Percentiles rank a stretch among this genome's conserved stretches.
Conservation (phyloP, 30 jellyfish, hydroid and myxozoan species). For the Turritopsis rubra region DNA sequence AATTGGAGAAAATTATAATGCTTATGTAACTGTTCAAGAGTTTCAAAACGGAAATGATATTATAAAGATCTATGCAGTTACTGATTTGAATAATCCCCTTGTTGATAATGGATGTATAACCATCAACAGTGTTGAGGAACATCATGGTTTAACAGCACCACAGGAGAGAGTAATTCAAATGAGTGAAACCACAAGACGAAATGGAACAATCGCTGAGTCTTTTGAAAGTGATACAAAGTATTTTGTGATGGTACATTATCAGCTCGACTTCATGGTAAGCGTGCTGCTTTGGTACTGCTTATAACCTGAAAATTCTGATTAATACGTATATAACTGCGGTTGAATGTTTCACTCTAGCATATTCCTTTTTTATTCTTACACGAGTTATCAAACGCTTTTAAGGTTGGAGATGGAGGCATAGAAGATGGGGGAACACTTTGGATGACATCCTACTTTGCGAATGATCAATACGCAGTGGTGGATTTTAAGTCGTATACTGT, state of each 20-base stretch:
- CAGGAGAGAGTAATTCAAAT: neutral
- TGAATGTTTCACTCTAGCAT: too few species aligned
- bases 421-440: neutral
- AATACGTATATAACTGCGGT: too few species aligned
- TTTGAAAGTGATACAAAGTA: neutral
- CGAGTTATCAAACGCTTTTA: neutral
- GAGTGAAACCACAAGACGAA: neutral
- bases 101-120: neutral
- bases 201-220: neutral
- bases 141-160: neutral
- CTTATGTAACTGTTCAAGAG: neutral
- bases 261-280: neutral
- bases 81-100: neutral
- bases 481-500: neutral
- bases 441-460: neutral
- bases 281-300: neutral
- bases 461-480: neutral
- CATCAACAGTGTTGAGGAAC: neutral
- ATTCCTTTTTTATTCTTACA: too few species aligned
- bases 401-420: neutral
- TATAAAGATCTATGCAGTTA: neutral
- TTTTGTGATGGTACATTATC: neutral
- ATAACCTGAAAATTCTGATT: too few species aligned
- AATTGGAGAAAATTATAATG: neutral
- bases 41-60: neutral